Evolutionary conservation across 2,888 invertebrate species (phyloP), one percentile per base, ranked within the genome.

Genomic region (Amblyteles armatorius): DNA sequence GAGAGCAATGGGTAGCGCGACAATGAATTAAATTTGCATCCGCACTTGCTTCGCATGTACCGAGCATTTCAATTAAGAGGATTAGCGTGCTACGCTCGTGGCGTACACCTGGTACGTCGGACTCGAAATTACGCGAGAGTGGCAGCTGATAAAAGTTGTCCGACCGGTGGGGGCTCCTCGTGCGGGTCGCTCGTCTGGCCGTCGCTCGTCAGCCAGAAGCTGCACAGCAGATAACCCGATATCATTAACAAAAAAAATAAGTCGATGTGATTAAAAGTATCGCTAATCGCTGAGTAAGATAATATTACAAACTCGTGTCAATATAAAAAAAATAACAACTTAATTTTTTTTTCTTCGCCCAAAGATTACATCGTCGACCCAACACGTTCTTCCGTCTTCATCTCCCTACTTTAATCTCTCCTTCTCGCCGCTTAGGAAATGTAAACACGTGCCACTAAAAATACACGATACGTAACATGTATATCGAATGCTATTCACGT

Each of bases 1-100:
- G 50, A 50, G 71, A 36, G 55, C 55, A 67, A 68, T 33, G 63
- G 19, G 33, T 50, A 57, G 50, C 50, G 44, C 44, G 63, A 36
- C 40, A 13, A 36, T 79, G 72, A 79, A 79, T 79, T 79, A 55
- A 63, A 79, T 79, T 72, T 79, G 65, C 72, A 79, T 79, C 36
- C 26, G 50, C 36, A 26, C 22, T 63, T 22, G 63, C 22, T 26
- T 63, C 48, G 69, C 60, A 57, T 36, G 71, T 71, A 79, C 29
- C 33, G 72, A 65, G 63, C 11, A 63, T 79, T 79, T 55, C 65
- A 79, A 79, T 79, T 79, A 79, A 73, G 67, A 55, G 79, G 44
- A 72, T 79, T 79, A 79, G 65, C 65, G 52, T 78, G 36, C 72
- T 67, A 26, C 29, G 63, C 29, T 69, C 72, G 74, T 71, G 57